Conservation (phyloP, 1,140 invertebrate genomes). For the Eubasilissa regina region DNA sequence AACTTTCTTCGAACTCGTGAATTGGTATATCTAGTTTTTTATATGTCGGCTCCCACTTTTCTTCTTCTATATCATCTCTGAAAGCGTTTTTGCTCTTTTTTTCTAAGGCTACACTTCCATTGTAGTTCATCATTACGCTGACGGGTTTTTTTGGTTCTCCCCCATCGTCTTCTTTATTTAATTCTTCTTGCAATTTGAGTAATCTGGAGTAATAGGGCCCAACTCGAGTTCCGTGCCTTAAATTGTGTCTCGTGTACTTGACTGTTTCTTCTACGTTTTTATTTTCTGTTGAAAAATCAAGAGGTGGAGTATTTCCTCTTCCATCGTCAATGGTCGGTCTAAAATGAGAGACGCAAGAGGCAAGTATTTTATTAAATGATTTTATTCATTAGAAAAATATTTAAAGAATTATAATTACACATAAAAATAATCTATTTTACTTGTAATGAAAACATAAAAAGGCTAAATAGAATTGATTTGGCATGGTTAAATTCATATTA, state of each 20-base stretch:
- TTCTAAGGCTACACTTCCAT: slow-evolving; percentile 51
- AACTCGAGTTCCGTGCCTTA: slow-evolving; percentile 51
- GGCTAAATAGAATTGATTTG: no score
- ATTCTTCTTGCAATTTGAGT: slow-evolving; percentile 52
- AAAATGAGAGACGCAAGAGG: neutral
- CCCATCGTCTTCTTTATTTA: slow-evolving; percentile 50
- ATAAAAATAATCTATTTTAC: no score
- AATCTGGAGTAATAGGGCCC: slow-evolving; percentile 56
- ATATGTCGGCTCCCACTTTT: slow-evolving; percentile 52
- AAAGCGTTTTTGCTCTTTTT: slow-evolving; percentile 56
- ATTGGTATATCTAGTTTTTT: slow-evolving; percentile 69
- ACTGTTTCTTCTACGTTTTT: neutral
- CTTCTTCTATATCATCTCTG: slow-evolving; percentile 55
- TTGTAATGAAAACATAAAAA: no score
- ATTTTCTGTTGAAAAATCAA: neutral
- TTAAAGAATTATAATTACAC: neutral
- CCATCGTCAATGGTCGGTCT: slow-evolving; percentile 2
- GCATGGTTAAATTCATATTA: no score
- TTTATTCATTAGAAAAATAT: no score
- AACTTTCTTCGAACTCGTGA: slow-evolving; percentile 74
- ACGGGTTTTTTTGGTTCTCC: slow-evolving; percentile 43
- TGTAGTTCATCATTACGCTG: slow-evolving; percentile 51
- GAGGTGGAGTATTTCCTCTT: neutral
- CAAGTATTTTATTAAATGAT: no score
- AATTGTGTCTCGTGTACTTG: slow-evolving; percentile 41